Base-by-base conservation (phyloP, 2,797 vertebrate species). In the Xiphorhynchus erythropygius region DNA sequence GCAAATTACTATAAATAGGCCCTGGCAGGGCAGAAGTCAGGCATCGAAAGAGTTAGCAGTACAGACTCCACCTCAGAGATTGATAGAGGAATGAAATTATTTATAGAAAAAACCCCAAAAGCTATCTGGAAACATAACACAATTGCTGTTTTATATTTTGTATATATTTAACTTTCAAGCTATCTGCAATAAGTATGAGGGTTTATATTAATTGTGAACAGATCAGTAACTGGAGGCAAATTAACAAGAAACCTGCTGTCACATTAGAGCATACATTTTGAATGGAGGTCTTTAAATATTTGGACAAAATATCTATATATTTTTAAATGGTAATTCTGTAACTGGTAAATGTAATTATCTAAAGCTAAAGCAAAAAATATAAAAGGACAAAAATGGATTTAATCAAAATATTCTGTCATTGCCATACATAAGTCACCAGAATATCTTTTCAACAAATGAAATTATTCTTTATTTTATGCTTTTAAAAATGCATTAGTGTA, bases 401-500 rank as follows among this genome's bases (percentile, higher is more conserved):
- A 98, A 99, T 99, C 99, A 99, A 99, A 99, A 99, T 99, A 99
- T 98, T 98, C 98, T 98, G 98, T 99, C 98, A 98, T 95, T 96
- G 94, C 97, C 97, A 98, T 98, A 98, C 96, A 97, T 97, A 98
- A 98, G 97, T 97, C 98, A 98, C 98, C 96, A 98, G 98, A 98
- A 98, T 98, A 98, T 98, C 98, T 98, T 98, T 98, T 97, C 97
- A 98, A 97, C 97, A 98, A 98, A 98, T 97, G 97, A 98, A 98
- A 98, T 97, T 97, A 98, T 98, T 98, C 97, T 98, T 98, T 98
- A 98, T 98, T 98, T 98, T 97, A 97, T 96, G 98, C 98, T 99
- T 99, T 99, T 98, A 98, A 98, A 98, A 99, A 99, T 98, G 99
- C 99, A 99, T 99, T 99, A 99, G 98, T 98, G 98, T 99, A 99